A percentile compares a stretch with the other conserved stretches of the same genome.
Evolutionary conservation across 2,888 invertebrate species (phyloP).

Genomic region (Matsumyia berberina): DNA sequence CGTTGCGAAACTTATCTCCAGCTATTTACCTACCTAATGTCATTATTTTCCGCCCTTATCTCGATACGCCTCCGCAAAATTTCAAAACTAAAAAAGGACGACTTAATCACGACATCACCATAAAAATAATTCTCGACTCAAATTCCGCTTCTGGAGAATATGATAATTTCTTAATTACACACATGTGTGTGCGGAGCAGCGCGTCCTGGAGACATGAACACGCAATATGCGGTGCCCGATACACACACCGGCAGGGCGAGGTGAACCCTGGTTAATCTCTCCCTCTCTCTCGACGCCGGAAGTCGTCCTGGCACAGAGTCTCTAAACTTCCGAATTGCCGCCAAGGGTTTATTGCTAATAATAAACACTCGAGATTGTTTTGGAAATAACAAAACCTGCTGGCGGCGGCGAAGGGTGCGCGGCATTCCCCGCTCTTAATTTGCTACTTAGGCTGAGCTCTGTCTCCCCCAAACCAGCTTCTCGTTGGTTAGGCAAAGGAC

Average conservation of each 20-base stretch:
- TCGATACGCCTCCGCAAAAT: constrained; percentile 16
- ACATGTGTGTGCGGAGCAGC: constrained; percentile 1
- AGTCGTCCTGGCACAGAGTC: constrained; percentile 48
- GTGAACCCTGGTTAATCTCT: constrained; percentile 17
- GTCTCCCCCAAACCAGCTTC: background rate
- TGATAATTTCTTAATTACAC: constrained; percentile 75
- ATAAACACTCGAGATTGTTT: constrained; percentile 75
- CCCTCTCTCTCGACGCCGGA: constrained; percentile 31
- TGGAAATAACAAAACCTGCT: constrained; percentile 47
- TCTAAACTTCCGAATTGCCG: constrained; percentile 63
- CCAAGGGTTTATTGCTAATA: constrained; percentile 65
- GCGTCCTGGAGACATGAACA: constrained; percentile 15
- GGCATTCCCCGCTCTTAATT: constrained; percentile 45
- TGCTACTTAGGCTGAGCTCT: constrained; percentile 59
- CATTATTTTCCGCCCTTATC: constrained; percentile 55
- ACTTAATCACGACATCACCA: constrained; percentile 67
- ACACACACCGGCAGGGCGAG: background rate
- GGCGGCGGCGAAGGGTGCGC: background rate
- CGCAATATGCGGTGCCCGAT: constrained; percentile 62
- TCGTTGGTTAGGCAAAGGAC: constrained; percentile 15
- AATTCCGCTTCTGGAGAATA: constrained; percentile 63
- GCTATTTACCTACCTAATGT: constrained; percentile 52
- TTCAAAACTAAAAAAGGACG: constrained; percentile 46
- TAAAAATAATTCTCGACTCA: constrained; percentile 60
- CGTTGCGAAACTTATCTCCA: constrained; percentile 55